phyloP scores from a whole-genome alignment of 1,140 invertebrate species.

The Drosophila kepulauana region DNA sequence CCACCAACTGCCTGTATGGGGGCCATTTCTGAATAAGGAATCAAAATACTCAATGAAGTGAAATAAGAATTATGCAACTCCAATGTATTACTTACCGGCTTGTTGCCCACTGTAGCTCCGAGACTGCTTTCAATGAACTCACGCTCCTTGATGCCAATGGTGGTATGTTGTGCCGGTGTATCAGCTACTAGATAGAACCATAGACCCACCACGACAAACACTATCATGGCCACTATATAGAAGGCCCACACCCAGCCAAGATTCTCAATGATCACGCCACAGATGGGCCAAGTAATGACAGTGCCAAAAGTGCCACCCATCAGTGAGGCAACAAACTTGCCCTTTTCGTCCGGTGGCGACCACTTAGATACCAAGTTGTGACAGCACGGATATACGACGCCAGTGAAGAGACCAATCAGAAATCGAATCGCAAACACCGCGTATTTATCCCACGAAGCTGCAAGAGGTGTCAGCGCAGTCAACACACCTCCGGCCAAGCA shows the following conservation, averaged over 20 bases:
- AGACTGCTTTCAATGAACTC: conserved; percentile 90
- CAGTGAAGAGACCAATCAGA: conserved; percentile 88
- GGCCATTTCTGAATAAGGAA: conserved; percentile 85
- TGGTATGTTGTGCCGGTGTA: conserved; percentile 90
- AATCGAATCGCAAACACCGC: conserved; percentile 88
- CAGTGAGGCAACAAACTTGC: conserved; percentile 90
- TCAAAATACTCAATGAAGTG: neutral
- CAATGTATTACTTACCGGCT: conserved; percentile 59
- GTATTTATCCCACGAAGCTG: conserved; percentile 87
- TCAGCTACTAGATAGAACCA: conserved; percentile 90
- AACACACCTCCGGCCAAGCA: conserved; percentile 88
- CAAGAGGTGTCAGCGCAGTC: conserved; percentile 89
- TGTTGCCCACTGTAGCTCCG: conserved; percentile 81
- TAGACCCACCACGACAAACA: conserved; percentile 87
- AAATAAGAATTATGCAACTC: neutral
- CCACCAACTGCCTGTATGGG: conserved; percentile 87
- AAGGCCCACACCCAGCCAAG: conserved; percentile 91
- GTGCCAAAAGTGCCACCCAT: conserved; percentile 92
- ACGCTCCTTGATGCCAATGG: conserved; percentile 91
- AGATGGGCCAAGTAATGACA: conserved; percentile 90
- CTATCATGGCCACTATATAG: conserved; percentile 89
- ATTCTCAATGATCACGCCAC: conserved; percentile 88
- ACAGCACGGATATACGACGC: conserved; percentile 90
- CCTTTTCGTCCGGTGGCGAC: conserved; percentile 91
- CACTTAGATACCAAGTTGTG: conserved; percentile 90